Evolutionary conservation across 2,113 vertebrate species (phyloP).

Genomic region (Gymnobelideus leadbeateri): DNA sequence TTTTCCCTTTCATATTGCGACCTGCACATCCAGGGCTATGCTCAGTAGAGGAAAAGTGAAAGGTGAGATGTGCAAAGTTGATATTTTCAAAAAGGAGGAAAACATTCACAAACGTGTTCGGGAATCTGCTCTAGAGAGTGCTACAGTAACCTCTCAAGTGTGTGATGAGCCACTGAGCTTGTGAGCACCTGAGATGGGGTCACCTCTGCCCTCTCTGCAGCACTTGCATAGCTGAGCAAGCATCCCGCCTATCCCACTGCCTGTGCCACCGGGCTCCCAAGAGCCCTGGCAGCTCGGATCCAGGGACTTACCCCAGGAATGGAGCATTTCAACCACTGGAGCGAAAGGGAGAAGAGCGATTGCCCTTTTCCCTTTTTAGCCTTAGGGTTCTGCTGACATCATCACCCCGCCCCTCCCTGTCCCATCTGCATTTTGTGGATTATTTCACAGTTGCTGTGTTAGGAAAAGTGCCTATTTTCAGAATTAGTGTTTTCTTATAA

Average conservation of each 20-base stretch:
- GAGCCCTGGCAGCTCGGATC: background rate
- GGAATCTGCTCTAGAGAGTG: background rate
- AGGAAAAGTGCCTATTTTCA: background rate
- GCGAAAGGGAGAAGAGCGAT: background rate
- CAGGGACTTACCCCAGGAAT: background rate
- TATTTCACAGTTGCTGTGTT: background rate
- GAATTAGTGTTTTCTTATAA: background rate
- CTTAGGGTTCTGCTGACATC: background rate
- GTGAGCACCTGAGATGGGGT: background rate
- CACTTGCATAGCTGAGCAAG: background rate
- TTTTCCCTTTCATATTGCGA: background rate
- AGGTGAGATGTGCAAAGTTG: background rate
- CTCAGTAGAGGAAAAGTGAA: background rate
- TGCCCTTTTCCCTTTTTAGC: background rate
- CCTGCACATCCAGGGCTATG: background rate
- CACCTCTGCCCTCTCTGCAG: background rate
- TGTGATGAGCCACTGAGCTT: background rate
- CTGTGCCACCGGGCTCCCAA: background rate
- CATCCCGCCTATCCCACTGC: background rate
- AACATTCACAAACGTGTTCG: background rate
- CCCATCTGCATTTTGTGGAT: background rate
- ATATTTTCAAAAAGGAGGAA: background rate
- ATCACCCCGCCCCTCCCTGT: background rate
- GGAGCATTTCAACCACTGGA: background rate
- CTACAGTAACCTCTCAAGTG: background rate